Evolutionary conservation across 2,113 vertebrate species (phyloP).

Genomic region (Pterocles orientalis): DNA sequence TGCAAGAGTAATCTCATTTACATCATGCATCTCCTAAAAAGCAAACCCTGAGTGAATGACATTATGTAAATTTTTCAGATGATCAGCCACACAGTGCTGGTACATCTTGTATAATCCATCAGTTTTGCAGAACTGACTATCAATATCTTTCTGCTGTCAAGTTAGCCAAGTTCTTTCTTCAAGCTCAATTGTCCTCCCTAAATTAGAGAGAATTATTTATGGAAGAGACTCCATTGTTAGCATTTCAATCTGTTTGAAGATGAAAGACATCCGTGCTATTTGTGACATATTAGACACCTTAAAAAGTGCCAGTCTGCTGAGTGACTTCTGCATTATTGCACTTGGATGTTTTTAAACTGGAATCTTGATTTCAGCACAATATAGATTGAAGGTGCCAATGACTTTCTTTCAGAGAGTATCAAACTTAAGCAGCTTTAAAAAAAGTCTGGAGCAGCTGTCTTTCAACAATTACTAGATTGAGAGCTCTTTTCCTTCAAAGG

Average conservation of each 20-base stretch:
- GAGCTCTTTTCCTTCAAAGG: not conserved
- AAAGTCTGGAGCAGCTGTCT: not conserved
- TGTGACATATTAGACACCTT: not conserved
- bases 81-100: not conserved
- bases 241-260: slow-evolving; percentile 16
- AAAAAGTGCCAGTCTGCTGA: not conserved
- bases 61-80: not conserved
- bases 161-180: slow-evolving; percentile 29
- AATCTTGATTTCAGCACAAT: not conserved
- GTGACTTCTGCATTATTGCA: not conserved
- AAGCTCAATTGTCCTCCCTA: slow-evolving; percentile 11
- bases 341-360: not conserved
- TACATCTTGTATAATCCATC: not conserved
- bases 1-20: not conserved
- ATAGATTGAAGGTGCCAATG: not conserved
- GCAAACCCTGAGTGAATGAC: not conserved
- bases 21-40: not conserved
- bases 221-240: not conserved
- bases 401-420: not conserved
- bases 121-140: not conserved
- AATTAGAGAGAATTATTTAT: slow-evolving; percentile 58
- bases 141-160: slow-evolving; percentile 24
- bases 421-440: not conserved
- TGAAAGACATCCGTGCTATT: not conserved
- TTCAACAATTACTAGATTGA: not conserved